Evolutionary conservation across 1,140 invertebrate genomes (phyloP).

Genomic region (Euura lappo): DNA sequence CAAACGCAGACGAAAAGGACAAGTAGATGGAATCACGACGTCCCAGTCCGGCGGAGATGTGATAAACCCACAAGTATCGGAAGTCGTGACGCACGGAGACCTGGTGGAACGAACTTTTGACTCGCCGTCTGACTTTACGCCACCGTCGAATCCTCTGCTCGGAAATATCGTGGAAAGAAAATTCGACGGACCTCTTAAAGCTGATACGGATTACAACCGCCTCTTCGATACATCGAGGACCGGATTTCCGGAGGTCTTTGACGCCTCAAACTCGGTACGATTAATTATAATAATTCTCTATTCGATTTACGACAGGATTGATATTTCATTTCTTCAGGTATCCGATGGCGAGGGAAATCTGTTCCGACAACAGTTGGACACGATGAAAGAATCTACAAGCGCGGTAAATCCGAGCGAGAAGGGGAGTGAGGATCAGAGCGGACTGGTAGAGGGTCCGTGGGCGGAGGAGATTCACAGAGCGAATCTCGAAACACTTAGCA

Average conservation of each 20-base stretch:
- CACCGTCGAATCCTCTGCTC: conserved; percentile 56
- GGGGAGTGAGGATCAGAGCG: conserved; percentile 14
- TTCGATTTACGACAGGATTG: neutral
- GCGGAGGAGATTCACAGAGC: conserved; percentile 72
- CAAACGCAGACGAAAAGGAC: conserved; percentile 25
- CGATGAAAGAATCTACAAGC: conserved; percentile 8
- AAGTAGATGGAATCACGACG: conserved; percentile 34
- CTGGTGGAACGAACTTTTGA: conserved; percentile 30
- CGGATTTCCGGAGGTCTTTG: conserved; percentile 49
- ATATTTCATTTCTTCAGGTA: conserved; percentile 24
- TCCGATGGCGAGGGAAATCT: conserved; percentile 32
- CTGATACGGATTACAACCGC: conserved; percentile 15
- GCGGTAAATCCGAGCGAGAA: neutral
- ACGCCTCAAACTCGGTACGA: conserved; percentile 16
- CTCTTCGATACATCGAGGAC: conserved; percentile 11
- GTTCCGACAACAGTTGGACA: conserved; percentile 36
- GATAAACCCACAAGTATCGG: conserved; percentile 26
- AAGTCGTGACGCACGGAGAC: conserved; percentile 16
- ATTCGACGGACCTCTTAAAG: conserved; percentile 38
- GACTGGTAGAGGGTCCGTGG: conserved; percentile 32
- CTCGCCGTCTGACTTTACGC: conserved; percentile 58
- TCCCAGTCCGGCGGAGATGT: conserved; percentile 30
- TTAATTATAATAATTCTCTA: no score
- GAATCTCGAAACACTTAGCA: conserved; percentile 71
- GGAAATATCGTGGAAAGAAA: conserved; percentile 69